phyloP scores from a whole-genome alignment of 1,140 invertebrate species.

The Ylistrum balloti region DNA sequence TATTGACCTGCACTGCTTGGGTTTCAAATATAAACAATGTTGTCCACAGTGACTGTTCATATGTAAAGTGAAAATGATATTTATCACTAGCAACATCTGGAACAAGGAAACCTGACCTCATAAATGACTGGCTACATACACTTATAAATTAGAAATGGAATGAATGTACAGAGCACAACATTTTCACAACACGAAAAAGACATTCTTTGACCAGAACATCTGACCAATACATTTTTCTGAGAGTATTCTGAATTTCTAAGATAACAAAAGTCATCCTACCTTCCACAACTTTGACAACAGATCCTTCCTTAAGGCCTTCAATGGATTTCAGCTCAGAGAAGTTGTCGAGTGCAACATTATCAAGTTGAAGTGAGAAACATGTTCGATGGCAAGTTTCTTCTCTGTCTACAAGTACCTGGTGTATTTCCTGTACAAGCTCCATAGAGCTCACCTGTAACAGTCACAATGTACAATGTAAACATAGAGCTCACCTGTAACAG shows the following conservation, averaged over 20 bases:
- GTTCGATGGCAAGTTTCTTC: constrained; percentile 99
- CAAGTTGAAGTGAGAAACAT: constrained; percentile 97
- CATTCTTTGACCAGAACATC: too few relatives aligned
- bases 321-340: constrained; percentile 99
- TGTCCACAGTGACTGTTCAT: too few relatives aligned
- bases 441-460: constrained; percentile 93
- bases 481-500: too few relatives aligned
- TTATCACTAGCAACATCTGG: background rate
- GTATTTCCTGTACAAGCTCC: constrained; percentile 99
- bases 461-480: too few relatives aligned
- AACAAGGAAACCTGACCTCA: background rate
- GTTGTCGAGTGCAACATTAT: constrained; percentile 96
- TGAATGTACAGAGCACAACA: background rate
- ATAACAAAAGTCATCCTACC: constrained; percentile 73
- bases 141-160: background rate
- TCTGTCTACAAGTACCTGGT: constrained; percentile 98
- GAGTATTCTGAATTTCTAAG: too few relatives aligned
- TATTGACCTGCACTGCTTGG: too few relatives aligned
- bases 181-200: too few relatives aligned
- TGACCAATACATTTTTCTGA: too few relatives aligned
- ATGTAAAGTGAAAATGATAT: background rate
- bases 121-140: background rate
- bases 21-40: too few relatives aligned
- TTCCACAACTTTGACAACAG: constrained; percentile 92
- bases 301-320: constrained; percentile 96